Conservation (phyloP, 2,797 vertebrate genomes). For the Moxostoma hubbsi region DNA sequence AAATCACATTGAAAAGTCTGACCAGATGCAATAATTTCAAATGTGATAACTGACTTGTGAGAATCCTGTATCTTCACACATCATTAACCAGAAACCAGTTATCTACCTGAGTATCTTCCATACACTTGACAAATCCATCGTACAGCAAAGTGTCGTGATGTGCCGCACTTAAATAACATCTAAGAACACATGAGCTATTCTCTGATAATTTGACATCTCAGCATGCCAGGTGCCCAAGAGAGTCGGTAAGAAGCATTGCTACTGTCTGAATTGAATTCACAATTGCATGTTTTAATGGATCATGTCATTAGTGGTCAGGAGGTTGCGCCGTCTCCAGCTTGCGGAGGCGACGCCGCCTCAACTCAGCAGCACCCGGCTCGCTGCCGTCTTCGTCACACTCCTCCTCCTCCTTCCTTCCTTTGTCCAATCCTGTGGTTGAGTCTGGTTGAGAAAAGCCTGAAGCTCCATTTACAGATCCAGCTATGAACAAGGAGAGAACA, state of each 20-base stretch:
- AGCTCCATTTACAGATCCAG: conserved; percentile 60
- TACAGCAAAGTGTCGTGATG: conserved; percentile 26
- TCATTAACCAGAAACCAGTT: conserved; percentile 17
- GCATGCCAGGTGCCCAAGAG: conserved; percentile 37
- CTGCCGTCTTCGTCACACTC: conserved; percentile 72
- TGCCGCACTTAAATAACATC: conserved; percentile 40
- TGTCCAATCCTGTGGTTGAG: conserved; percentile 62
- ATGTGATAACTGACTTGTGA: conserved; percentile 16
- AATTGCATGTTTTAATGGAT: conserved; percentile 9
- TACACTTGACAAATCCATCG: conserved; percentile 20
- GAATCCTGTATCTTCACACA: conserved; percentile 2
- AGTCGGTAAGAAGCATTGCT: conserved; percentile 42
- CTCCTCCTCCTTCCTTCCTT: conserved; percentile 54
- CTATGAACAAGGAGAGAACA: conserved; percentile 47
- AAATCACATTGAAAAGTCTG: conserved; percentile 23
- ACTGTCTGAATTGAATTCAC: conserved; percentile 43
- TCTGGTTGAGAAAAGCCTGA: conserved; percentile 69
- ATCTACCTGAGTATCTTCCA: conserved; percentile 7
- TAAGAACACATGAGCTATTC: conserved; percentile 38
- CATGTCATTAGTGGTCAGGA: conserved; percentile 78
- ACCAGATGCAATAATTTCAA: conserved; percentile 8
- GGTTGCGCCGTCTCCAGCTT: conserved; percentile 83
- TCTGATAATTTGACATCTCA: conserved; percentile 31
- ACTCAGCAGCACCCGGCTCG: conserved; percentile 84
- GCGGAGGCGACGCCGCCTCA: conserved; percentile 88